Base-by-base conservation (phyloP, 2,888 invertebrate species). In the Epistrophella euchroma region DNA sequence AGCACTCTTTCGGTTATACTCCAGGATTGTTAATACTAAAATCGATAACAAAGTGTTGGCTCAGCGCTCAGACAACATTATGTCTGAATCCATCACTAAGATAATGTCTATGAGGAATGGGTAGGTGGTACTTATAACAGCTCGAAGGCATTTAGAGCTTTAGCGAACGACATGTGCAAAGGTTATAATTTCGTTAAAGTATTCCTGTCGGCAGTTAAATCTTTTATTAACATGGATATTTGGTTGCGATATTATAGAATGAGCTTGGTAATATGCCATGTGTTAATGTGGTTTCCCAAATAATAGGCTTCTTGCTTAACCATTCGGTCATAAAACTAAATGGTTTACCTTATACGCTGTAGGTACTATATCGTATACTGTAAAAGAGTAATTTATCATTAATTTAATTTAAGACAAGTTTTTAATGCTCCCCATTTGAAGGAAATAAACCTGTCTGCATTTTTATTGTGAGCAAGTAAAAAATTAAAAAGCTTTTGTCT, bases 1-100 rank as follows among this genome's bases (percentile, higher is more conserved):
- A 28, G 25, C 25, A n/a, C 9, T 28, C 28, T 28, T n/a, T 32
- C 10, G 4, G 2, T 52, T 28, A 10, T 32, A 32, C 10, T 2
- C 25, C 15, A n/a, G 52, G 9, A 28, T 55, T 56, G 56, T 56
- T 19, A 56, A 32, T 0, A 32, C 6, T 1, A 56, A 56, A 56
- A 56, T 56, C 56, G 17, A 56, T 56, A 56, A 35, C 56, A 25
- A 17, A 56, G 56, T 56, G 56, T 56, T 56, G 32, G 17, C 32
- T 32, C 11, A 56, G 56, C n/a, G n/a, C n/a, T n/a, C n/a, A n/a
- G 9, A 2, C 4, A 32, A 56, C 17, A 32, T 17, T 17, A 19
- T 32, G 35, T 56, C 1, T 56, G 17, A 4, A 17, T 32, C 32
- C 56, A 56, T 56, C 56, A 56, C 56, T 32, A 35, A 35, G 17